Evolutionary conservation across 1,140 invertebrate species (phyloP).

Genomic region (Thaumatotibia leucotreta): DNA sequence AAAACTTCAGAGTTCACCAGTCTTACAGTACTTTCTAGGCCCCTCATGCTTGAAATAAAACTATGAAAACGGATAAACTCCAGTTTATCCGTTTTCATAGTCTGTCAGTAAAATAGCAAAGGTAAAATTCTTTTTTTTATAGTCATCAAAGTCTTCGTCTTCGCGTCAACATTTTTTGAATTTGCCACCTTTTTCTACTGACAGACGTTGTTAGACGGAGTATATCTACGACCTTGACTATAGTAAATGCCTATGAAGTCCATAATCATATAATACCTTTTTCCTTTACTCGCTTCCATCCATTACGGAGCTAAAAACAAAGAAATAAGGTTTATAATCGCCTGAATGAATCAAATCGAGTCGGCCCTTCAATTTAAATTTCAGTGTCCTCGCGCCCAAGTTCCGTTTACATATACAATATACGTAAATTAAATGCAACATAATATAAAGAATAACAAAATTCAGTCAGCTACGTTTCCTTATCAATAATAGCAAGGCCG

Average conservation of each 20-base stretch:
- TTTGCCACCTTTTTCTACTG: too few species aligned
- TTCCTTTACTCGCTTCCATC: background rate
- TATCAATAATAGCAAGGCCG: conserved; percentile 64
- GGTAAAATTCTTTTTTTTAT: too few species aligned
- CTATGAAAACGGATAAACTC: too few species aligned
- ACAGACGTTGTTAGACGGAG: too few species aligned
- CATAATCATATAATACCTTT: background rate
- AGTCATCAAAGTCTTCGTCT: too few species aligned
- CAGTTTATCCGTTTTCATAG: too few species aligned
- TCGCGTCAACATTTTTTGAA: too few species aligned
- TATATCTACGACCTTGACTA: background rate
- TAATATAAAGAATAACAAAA: conserved; percentile 47
- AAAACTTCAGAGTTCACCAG: too few species aligned
- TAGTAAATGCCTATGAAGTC: background rate
- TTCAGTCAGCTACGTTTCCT: conserved; percentile 41
- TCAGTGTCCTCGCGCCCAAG: background rate
- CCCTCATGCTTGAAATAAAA: too few species aligned
- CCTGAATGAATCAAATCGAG: background rate
- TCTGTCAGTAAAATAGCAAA: too few species aligned
- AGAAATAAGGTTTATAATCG: background rate
- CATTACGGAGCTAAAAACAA: background rate
- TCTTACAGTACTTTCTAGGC: too few species aligned
- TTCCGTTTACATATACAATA: background rate
- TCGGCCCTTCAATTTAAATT: background rate
- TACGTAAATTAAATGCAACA: conserved; percentile 28